These are phyloP conservation scores for Andricus curvator DNA, from an alignment of 2,888 invertebrate genomes.

Conservation along the genomic window DNA sequence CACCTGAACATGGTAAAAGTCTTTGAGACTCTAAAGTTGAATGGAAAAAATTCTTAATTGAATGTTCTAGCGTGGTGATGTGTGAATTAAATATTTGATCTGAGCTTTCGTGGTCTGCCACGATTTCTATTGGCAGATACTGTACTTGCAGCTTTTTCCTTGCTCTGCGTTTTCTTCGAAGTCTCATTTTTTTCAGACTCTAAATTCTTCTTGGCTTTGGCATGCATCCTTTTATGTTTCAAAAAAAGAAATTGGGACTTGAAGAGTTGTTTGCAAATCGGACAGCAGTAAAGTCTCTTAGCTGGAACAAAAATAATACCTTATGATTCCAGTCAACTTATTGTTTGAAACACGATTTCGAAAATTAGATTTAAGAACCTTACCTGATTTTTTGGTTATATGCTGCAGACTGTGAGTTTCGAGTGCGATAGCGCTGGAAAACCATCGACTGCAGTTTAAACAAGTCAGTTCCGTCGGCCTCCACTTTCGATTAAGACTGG, in stretches of 20 bases:
- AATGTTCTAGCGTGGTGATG: slow-evolving; percentile 1
- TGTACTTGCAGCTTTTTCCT: neutral
- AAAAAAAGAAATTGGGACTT: slow-evolving; percentile 64
- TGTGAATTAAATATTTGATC: slow-evolving; percentile 28
- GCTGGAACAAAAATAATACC: slow-evolving; percentile 58
- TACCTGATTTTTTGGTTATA: slow-evolving; percentile 72
- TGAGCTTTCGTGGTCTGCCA: slow-evolving; percentile 29
- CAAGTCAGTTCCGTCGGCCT: slow-evolving; percentile 68
- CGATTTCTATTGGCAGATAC: slow-evolving; percentile 14
- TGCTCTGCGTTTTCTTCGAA: neutral
- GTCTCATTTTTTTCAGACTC: slow-evolving; percentile 47
- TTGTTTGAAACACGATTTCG: neutral
- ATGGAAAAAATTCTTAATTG: neutral
- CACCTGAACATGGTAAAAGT: slow-evolving; percentile 8
- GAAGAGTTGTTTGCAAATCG: slow-evolving; percentile 67
- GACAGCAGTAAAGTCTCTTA: slow-evolving; percentile 65
- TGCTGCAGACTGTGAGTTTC: slow-evolving; percentile 71
- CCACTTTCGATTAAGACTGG: slow-evolving; percentile 56
- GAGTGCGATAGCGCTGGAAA: slow-evolving; percentile 67
- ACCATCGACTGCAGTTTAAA: slow-evolving; percentile 70
- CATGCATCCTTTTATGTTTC: slow-evolving; percentile 69
- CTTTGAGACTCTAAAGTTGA: neutral
- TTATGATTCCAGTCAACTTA: neutral
- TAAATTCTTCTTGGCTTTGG: slow-evolving; percentile 57
- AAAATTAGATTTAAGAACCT: slow-evolving; percentile 43